phyloP scores from a whole-genome alignment of 2,888 invertebrate species.

The Scelioninae gen. 2 region DNA sequence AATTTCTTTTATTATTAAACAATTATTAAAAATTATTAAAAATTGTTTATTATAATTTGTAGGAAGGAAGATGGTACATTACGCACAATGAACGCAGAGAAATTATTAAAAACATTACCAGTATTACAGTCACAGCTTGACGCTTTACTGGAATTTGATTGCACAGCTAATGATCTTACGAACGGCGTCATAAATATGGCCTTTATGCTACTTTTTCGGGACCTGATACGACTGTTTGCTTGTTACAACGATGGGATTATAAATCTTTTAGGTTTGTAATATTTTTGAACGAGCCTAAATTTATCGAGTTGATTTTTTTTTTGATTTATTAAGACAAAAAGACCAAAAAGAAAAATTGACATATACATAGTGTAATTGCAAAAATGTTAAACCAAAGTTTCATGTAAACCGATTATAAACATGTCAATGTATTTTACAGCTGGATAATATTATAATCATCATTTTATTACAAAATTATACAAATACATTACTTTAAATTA shows the following conservation, averaged over 20 bases:
- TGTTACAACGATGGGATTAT: conserved; percentile 99
- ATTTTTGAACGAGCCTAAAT: neutral
- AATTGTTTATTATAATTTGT: conserved; percentile 10
- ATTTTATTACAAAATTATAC: too few species aligned
- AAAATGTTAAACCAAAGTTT: too few species aligned
- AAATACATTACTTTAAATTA: too few species aligned
- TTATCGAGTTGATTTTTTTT: too few species aligned
- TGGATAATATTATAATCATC: too few species aligned
- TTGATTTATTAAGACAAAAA: too few species aligned
- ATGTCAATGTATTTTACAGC: too few species aligned
- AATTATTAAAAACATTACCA: conserved; percentile 96
- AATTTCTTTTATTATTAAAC: too few species aligned
- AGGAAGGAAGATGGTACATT: conserved; percentile 98
- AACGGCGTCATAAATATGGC: conserved; percentile 99
- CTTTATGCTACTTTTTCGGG: conserved; percentile 98
- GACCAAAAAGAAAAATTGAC: too few species aligned
- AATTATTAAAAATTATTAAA: too few species aligned
- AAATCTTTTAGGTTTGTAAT: conserved; percentile 84
- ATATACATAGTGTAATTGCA: too few species aligned
- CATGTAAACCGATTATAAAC: too few species aligned
- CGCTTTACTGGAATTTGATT: conserved; percentile 97
- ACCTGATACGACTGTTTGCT: conserved; percentile 98
- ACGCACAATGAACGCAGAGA: conserved; percentile 97
- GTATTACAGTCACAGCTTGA: conserved; percentile 97
- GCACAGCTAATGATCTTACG: conserved; percentile 95